Evolutionary conservation across 53 echinoderm and acorn worm genomes (phyloP).

Genomic region (Holothuria scabra): DNA sequence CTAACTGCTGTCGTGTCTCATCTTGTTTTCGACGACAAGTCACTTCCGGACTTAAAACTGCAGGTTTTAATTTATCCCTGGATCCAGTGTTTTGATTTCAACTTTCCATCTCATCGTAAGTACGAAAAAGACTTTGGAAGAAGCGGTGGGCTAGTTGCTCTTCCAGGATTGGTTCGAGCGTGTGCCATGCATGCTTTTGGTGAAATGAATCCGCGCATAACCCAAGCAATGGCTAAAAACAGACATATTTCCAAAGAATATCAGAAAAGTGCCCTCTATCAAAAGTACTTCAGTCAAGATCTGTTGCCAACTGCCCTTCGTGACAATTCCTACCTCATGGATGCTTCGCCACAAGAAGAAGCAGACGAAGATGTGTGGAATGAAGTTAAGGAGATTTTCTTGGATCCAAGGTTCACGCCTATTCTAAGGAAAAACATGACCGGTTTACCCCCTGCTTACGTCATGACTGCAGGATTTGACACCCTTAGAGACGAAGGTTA

Average conservation of each 20-base stretch:
- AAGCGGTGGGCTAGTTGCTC: conserved; percentile 39
- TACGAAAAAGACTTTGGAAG: conserved; percentile 46
- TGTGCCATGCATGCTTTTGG: conserved; percentile 13
- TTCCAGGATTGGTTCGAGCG: conserved; percentile 29
- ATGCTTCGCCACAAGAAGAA: conserved; percentile 2
- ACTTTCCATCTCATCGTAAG: conserved; percentile 63
- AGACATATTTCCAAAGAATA: conserved; percentile 59
- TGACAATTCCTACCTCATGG: conserved; percentile 47
- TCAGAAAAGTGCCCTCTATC: conserved; percentile 42
- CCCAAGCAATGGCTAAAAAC: conserved; percentile 45
- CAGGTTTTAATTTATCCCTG: conserved; percentile 76
- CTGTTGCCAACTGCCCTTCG: conserved; percentile 36
- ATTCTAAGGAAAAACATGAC: conserved; percentile 54
- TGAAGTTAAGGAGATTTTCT: conserved; percentile 48
- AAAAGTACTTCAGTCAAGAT: conserved; percentile 53
- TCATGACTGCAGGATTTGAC: conserved; percentile 71
- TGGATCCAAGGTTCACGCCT: conserved; percentile 56
- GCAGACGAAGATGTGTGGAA: conserved; percentile 61
- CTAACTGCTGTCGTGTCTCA: conserved; percentile 66
- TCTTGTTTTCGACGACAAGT: conserved; percentile 59
- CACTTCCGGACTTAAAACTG: conserved; percentile 65
- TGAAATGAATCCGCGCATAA: conserved; percentile 1
- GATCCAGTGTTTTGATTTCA: conserved; percentile 66
- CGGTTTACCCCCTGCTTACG: conserved; percentile 62
- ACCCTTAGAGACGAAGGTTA: conserved; percentile 80